Percentiles rank a stretch among this genome's conserved stretches.
Conservation (phyloP, 2,888 invertebrate species). For the Dyspetes luteomarginatus region DNA sequence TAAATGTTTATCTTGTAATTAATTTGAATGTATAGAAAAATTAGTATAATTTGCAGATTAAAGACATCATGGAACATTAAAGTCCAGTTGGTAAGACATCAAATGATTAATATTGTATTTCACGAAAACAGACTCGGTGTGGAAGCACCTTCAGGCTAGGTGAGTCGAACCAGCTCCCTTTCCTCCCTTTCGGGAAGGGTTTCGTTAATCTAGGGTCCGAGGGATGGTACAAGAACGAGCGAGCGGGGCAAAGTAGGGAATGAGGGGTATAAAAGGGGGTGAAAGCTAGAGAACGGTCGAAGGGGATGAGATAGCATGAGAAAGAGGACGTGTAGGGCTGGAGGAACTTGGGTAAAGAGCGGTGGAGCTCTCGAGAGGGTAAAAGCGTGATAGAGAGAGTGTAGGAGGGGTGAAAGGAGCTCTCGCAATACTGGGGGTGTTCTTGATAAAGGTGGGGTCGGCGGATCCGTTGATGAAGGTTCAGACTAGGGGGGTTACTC, state of each 20-base stretch:
- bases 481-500: slow-evolving; percentile 82
- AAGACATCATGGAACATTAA: too few relatives aligned
- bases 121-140: slow-evolving; percentile 30
- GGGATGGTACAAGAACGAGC: slow-evolving; percentile 70
- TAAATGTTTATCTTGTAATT: too few relatives aligned
- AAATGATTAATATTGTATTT: slow-evolving; percentile 11
- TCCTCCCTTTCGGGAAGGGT: slow-evolving; percentile 77
- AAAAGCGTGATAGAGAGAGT: slow-evolving; percentile 67
- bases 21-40: too few relatives aligned
- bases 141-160: slow-evolving; percentile 78
- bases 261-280: slow-evolving; percentile 56
- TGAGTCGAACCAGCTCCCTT: slow-evolving; percentile 78
- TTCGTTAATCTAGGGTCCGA: slow-evolving; percentile 81
- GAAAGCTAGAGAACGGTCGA: slow-evolving; percentile 58
- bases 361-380: slow-evolving; percentile 71
- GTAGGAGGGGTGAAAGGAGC: slow-evolving; percentile 68
- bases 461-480: slow-evolving; percentile 83
- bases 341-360: slow-evolving; percentile 66
- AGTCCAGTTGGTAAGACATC: neutral
- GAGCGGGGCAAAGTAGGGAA: slow-evolving; percentile 47
- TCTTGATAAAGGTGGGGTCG: slow-evolving; percentile 82
- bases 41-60: slow-evolving; percentile 3
- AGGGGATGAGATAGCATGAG: slow-evolving; percentile 65
- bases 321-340: slow-evolving; percentile 67
- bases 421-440: slow-evolving; percentile 74